These are phyloP conservation scores for Aphidius ervi DNA, from an alignment of 1,140 invertebrate species.

Conservation along the genomic window DNA sequence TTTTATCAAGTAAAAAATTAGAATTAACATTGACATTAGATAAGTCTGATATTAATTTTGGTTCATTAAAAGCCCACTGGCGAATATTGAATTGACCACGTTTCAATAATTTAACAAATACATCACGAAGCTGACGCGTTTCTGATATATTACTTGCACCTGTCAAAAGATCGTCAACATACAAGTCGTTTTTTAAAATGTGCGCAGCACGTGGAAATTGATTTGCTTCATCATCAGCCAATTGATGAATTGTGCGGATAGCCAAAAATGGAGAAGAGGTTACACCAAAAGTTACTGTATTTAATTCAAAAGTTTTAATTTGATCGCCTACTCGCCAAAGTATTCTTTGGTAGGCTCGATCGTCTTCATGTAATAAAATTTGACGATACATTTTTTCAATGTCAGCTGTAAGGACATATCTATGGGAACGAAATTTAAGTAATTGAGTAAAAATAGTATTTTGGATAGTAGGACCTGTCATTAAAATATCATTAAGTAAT, in stretches of 20 bases:
- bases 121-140: conserved; percentile 24
- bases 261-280: conserved; percentile 40
- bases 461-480: conserved; percentile 32
- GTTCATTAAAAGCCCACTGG: conserved; percentile 38
- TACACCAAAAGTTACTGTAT: conserved; percentile 42
- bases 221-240: conserved; percentile 29
- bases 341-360: conserved; percentile 38
- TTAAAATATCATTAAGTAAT: conserved; percentile 31
- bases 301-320: conserved; percentile 26
- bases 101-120: conserved; percentile 32
- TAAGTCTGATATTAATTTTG: conserved; percentile 26
- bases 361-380: conserved; percentile 31
- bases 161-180: conserved; percentile 35
- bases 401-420: conserved; percentile 38
- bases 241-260: conserved; percentile 31
- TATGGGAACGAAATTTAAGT: too few relatives aligned
- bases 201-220: conserved; percentile 23
- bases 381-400: conserved; percentile 46
- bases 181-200: conserved; percentile 26
- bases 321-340: conserved; percentile 32
- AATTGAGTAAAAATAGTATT: too few relatives aligned
- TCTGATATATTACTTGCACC: conserved; percentile 23
- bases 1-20: conserved; percentile 12
- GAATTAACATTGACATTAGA: conserved; percentile 18
- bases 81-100: conserved; percentile 30